Evolutionary conservation across 2,113 vertebrate genomes (phyloP).

Genomic region (Syngnathus scovelli): DNA sequence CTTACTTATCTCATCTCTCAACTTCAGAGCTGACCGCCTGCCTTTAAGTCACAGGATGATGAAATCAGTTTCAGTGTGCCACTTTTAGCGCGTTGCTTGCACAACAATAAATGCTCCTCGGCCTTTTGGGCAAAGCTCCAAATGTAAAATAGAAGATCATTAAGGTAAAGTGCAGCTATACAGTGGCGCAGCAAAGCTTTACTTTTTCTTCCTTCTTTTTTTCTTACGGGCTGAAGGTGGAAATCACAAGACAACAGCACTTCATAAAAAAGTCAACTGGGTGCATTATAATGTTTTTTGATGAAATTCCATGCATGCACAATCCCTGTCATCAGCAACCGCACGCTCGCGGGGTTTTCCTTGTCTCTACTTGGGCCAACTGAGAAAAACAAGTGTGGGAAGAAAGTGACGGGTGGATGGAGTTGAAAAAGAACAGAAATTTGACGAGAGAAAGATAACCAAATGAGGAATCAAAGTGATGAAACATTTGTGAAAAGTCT

Average conservation of each 20-base stretch:
- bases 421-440: conserved; percentile 7
- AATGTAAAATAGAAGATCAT: no score
- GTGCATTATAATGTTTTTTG: conserved; percentile 7
- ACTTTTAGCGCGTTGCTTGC: conserved; percentile 1
- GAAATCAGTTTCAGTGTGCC: conserved; percentile 15
- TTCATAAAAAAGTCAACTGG: conserved; percentile 2
- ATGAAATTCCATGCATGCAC: conserved; percentile 12
- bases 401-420: neutral
- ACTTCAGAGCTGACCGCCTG: conserved; percentile 17
- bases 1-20: conserved; percentile 28
- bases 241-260: conserved; percentile 1
- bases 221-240: neutral
- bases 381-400: neutral
- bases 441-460: conserved; percentile 9
- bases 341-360: conserved; percentile 22
- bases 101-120: neutral
- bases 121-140: no score
- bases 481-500: no score
- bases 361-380: conserved; percentile 4
- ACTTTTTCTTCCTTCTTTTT: neutral
- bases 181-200: no score
- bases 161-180: no score
- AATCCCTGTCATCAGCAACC: conserved; percentile 8
- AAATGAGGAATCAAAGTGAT: conserved; percentile 34
- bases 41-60: conserved; percentile 15